A percentile compares a stretch with the other conserved stretches of the same genome.
Conservation (phyloP, 2,113 vertebrate genomes). For the Macquaria ambigua region DNA sequence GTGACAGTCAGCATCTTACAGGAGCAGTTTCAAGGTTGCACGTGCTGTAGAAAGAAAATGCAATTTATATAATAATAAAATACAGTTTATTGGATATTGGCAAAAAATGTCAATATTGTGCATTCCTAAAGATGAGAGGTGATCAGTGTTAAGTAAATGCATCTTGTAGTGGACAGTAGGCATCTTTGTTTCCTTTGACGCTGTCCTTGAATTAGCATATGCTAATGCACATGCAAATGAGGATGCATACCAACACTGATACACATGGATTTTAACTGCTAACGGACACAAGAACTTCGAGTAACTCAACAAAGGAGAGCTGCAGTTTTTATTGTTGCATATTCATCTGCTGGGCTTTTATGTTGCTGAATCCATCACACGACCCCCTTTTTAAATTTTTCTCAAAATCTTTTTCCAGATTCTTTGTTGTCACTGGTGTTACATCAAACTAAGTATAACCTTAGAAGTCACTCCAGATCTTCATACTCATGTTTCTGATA, state of each 20-base stretch:
- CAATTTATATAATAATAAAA: no score
- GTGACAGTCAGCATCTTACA: not conserved
- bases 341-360: conserved; percentile 38
- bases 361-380: conserved; percentile 49
- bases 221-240: not conserved
- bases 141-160: not conserved
- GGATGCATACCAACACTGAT: not conserved
- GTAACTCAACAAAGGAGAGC: conserved; percentile 33
- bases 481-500: not conserved
- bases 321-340: conserved; percentile 57
- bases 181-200: not conserved
- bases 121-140: not conserved
- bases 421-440: not conserved
- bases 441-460: not conserved
- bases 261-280: not conserved
- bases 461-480: not conserved
- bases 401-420: not conserved
- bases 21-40: conserved; percentile 1
- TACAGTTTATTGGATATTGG: not conserved
- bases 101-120: not conserved
- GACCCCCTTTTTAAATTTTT: not conserved
- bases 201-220: conserved; percentile 3
- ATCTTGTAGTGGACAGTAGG: not conserved
- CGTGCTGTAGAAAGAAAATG: not conserved
- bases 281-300: not conserved